A percentile compares a stretch with the other conserved stretches of the same genome.
phyloP scores from a whole-genome alignment of 2,888 invertebrate genomes.

The Idaea dimidiata region DNA sequence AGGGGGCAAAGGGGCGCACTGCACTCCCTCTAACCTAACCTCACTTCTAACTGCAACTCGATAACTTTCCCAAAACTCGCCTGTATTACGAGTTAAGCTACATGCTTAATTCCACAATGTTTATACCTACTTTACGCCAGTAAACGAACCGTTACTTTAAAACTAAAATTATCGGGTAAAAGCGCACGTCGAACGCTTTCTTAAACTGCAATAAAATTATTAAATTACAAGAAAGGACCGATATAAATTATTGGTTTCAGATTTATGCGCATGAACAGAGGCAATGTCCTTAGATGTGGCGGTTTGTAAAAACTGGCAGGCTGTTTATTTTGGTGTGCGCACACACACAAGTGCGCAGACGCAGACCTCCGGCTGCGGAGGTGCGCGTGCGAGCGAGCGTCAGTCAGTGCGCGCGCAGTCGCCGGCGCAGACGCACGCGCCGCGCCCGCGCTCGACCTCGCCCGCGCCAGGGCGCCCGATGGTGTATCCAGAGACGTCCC shows the following conservation, averaged over 20 bases:
- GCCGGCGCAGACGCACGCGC: slow-evolving; percentile 70
- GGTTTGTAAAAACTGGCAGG: slow-evolving; percentile 34
- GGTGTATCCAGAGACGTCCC: slow-evolving; percentile 83
- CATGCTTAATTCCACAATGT: not conserved
- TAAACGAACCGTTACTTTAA: not conserved
- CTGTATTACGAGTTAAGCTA: not conserved
- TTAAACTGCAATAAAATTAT: slow-evolving; percentile 17
- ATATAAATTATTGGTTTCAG: slow-evolving; percentile 30
- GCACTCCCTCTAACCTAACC: slow-evolving; percentile 5
- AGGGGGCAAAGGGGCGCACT: slow-evolving; percentile 33
- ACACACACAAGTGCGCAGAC: slow-evolving; percentile 8
- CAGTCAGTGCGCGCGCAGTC: slow-evolving; percentile 66
- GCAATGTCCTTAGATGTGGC: slow-evolving; percentile 37
- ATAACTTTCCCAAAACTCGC: not conserved
- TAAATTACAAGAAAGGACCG: slow-evolving; percentile 22
- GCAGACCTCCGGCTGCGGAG: slow-evolving; percentile 23
- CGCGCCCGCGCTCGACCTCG: slow-evolving; percentile 58
- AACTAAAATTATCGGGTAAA: slow-evolving; percentile 3
- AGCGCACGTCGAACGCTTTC: not conserved
- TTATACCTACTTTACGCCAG: too few species aligned
- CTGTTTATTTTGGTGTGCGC: slow-evolving; percentile 34
- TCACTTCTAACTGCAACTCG: not conserved
- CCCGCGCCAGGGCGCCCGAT: slow-evolving; percentile 69
- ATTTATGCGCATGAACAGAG: slow-evolving; percentile 31
- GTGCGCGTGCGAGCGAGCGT: slow-evolving; percentile 26